These are phyloP conservation scores for Mystacides longicornis DNA, from an alignment of 2,888 invertebrate genomes.

Conservation along the genomic window DNA sequence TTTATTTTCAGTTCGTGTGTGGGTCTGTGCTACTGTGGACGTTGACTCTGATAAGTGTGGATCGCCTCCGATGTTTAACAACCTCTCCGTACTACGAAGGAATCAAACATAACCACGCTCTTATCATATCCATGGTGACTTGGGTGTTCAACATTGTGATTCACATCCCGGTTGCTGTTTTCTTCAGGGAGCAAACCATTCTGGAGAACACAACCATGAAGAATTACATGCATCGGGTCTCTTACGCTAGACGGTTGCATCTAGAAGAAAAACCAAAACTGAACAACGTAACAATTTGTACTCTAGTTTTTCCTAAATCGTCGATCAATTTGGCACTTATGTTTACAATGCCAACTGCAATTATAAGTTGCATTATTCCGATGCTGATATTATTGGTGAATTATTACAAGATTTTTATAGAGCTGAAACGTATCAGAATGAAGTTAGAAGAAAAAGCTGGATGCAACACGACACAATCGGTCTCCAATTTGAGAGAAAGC, in stretches of 20 bases:
- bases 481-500: constrained; percentile 38
- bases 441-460: constrained; percentile 22
- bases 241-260: background rate
- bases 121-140: constrained; percentile 37
- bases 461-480: constrained; percentile 25
- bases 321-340: constrained; percentile 41
- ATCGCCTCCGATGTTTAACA: constrained; percentile 48
- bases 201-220: constrained; percentile 26
- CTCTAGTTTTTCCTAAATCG: constrained; percentile 46
- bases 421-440: constrained; percentile 18
- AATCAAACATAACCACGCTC: constrained; percentile 39
- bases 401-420: constrained; percentile 49
- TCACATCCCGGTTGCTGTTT: constrained; percentile 46
- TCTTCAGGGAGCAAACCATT: constrained; percentile 38
- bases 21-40: constrained; percentile 53
- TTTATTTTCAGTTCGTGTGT: constrained; percentile 45
- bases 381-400: constrained; percentile 48
- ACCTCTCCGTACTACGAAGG: constrained; percentile 49
- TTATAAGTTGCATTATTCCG: constrained; percentile 45
- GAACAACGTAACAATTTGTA: constrained; percentile 36
- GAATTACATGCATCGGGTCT: background rate
- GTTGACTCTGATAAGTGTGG: constrained; percentile 49
- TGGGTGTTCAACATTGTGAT: constrained; percentile 44
- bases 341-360: constrained; percentile 44
- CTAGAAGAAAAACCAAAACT: background rate